phyloP scores from a whole-genome alignment of 2,888 invertebrate species.

The Meta bourneti region DNA sequence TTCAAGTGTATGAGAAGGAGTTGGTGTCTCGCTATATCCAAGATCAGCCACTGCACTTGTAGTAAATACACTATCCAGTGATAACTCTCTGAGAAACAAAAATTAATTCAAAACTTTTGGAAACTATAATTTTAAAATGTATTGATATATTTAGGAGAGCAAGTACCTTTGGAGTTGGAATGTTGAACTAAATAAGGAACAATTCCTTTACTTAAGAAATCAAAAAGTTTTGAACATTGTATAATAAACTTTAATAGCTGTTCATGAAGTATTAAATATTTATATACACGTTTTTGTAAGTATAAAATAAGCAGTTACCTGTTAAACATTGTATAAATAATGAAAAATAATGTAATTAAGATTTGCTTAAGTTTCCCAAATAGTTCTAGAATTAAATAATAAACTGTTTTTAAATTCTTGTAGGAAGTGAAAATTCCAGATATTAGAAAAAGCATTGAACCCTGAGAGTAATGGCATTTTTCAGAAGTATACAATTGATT shows the following conservation, averaged over 20 bases:
- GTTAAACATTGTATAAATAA: no score
- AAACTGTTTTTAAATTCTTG: no score
- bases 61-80: constrained; percentile 76
- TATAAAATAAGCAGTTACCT: neutral
- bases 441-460: no score
- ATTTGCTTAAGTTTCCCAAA: no score
- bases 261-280: neutral
- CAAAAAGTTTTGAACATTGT: neutral
- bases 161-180: no score
- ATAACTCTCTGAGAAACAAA: constrained; percentile 66
- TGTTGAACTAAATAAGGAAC: no score
- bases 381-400: no score
- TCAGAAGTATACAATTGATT: no score
- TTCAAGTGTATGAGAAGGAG: constrained; percentile 64
- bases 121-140: neutral
- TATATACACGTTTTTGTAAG: neutral
- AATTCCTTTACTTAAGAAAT: no score
- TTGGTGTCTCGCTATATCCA: constrained; percentile 68
- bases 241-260: neutral
- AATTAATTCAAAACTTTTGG: neutral
- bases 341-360: no score
- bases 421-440: no score
- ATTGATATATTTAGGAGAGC: neutral
- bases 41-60: constrained; percentile 69
- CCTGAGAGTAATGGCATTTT: no score